Conservation (phyloP, 2,888 invertebrate genomes). For the Limnephilus marmoratus region DNA sequence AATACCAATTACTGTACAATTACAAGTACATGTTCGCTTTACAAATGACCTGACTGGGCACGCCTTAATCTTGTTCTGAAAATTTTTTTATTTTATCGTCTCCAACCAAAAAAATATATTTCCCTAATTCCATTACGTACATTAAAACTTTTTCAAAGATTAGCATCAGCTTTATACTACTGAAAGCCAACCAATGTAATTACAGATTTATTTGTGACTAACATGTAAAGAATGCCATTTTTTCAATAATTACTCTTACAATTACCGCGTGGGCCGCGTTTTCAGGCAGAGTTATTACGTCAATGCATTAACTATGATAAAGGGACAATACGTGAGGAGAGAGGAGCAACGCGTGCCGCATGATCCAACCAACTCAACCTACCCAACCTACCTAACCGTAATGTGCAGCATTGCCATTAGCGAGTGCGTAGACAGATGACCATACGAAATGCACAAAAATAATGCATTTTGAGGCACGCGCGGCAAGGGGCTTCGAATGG, state of each 20-base stretch:
- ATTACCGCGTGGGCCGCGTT: background rate
- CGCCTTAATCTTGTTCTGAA: too few relatives aligned
- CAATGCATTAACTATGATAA: background rate
- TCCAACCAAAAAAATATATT: too few relatives aligned
- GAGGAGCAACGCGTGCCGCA: background rate
- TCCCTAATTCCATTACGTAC: too few relatives aligned
- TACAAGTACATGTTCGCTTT: too few relatives aligned
- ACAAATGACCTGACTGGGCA: too few relatives aligned
- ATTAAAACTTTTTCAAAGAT: too few relatives aligned
- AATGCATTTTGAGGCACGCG: slow-evolving; percentile 50
- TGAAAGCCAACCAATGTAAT: background rate
- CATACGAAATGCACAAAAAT: slow-evolving; percentile 54
- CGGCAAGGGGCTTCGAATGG: slow-evolving; percentile 34
- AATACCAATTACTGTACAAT: too few relatives aligned
- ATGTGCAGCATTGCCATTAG: slow-evolving; percentile 36
- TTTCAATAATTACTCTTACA: background rate
- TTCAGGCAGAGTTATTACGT: background rate
- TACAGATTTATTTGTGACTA: background rate
- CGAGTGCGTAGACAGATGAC: slow-evolving; percentile 46
- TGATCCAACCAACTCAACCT: background rate
- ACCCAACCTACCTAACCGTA: background rate
- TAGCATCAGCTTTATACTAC: too few relatives aligned
- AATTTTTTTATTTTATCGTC: too few relatives aligned
- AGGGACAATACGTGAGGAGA: slow-evolving; percentile 10
- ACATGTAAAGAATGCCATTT: background rate